Conservation (phyloP, 2,113 vertebrate genomes). For the Phaethon lepturus region DNA sequence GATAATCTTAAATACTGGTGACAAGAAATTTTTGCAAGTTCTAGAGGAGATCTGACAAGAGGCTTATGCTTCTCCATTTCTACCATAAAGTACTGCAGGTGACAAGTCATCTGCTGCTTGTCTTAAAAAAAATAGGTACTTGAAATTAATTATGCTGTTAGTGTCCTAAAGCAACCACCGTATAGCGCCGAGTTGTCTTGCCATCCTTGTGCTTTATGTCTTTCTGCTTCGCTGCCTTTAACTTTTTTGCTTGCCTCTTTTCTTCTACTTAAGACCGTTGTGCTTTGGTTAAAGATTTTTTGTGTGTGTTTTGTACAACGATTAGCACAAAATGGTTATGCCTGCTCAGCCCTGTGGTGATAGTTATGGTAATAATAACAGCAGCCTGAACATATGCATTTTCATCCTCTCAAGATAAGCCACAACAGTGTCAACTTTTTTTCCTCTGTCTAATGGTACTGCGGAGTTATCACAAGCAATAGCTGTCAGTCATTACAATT, state of each 20-base stretch:
- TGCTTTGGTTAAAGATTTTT: background rate
- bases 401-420: background rate
- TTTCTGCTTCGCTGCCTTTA: background rate
- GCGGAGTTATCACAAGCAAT: background rate
- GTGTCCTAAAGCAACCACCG: background rate
- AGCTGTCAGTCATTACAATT: background rate
- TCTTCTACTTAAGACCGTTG: background rate
- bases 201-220: background rate
- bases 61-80: background rate
- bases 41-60: background rate
- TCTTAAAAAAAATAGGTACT: background rate
- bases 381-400: background rate
- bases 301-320: background rate
- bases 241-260: background rate
- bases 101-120: background rate
- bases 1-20: background rate
- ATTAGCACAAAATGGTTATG: background rate
- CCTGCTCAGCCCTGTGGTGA: background rate
- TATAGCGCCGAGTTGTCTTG: background rate
- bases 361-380: background rate
- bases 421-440: background rate
- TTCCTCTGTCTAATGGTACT: background rate
- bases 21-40: background rate
- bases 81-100: background rate
- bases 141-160: background rate